Evolutionary conservation across 2,888 invertebrate genomes (phyloP), one percentile per base, ranked within the genome.

Genomic region (Calameuta pallipes): DNA sequence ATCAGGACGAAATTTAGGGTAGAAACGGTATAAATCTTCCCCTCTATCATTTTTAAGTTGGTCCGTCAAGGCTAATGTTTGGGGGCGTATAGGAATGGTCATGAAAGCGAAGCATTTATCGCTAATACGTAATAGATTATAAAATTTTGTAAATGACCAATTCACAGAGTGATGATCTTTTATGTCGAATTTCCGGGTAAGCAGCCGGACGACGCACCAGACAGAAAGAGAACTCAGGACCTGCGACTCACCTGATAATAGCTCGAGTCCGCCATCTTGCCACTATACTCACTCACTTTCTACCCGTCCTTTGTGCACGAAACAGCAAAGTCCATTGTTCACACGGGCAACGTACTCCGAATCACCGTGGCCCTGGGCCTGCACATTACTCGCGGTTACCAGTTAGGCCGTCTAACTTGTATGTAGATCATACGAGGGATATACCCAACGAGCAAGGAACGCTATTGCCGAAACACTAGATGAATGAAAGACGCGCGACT

Each of bases 211-310:
- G 77, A 81, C 79, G 81, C 78, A 76, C 80, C 81, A 83, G 82
- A 81, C 81, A 80, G 82, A 80, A 83, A 81, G 83, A 83, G 83
- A 82, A 80, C 73, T 75, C 81, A 80, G 81, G 79, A 81, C 83
- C 85, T 85, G 84, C 83, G 81, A 90, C 93, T 93, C 93, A 94
- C 94, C 94, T 94, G 94, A 92, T 94, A 94, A 93, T 94, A 94
- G 90, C 92, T 92, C 85, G 94, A 94, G 92, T 94, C 94, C 92
- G 94, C 94, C 94, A 94, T 94, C 92, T 94, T 94, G 93, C 87
- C 83, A 87, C 82, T 83, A 80, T 76, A 79, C 84, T 85, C 85
- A 85, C 85, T 78, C 81, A 87, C 87, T 89, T 87, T 89, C 89
- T 89, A 89, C 87, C 89, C 87, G 88, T 89, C 87, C 87, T 88